Evolutionary conservation across 2,797 vertebrate species (phyloP).

Genomic region (Myotis pilosus): DNA sequence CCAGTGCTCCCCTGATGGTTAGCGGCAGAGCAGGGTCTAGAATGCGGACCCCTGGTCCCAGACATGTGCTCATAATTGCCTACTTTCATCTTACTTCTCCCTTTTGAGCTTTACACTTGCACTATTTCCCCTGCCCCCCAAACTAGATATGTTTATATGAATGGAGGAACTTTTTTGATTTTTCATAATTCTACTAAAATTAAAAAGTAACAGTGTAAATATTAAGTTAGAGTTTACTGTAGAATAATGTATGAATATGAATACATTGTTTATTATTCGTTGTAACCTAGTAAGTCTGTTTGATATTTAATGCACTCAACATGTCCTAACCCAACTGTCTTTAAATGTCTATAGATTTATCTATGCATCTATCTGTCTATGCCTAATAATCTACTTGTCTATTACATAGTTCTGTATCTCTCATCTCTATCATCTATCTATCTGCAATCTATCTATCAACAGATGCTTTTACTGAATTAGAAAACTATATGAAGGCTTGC

Average conservation of each 20-base stretch:
- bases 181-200: slow-evolving; percentile 1
- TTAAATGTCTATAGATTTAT: not conserved
- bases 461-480: not conserved
- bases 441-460: not conserved
- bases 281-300: not conserved
- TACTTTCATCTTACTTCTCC: not conserved
- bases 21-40: not conserved
- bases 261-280: not conserved
- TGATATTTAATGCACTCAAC: not conserved
- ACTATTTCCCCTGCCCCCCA: not conserved
- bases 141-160: not conserved
- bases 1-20: not conserved
- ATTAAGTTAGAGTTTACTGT: not conserved
- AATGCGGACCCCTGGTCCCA: not conserved
- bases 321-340: not conserved
- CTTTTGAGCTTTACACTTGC: not conserved
- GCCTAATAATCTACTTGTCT: not conserved
- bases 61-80: not conserved
- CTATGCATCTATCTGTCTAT: not conserved
- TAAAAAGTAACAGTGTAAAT: not conserved
- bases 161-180: not conserved
- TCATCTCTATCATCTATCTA: not conserved
- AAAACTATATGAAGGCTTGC: not conserved
- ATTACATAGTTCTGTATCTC: not conserved
- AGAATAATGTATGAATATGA: not conserved